Evolutionary conservation across 2,888 invertebrate genomes (phyloP), one percentile per base, ranked within the genome.

Genomic region (Dromius quadrimaculatus): DNA sequence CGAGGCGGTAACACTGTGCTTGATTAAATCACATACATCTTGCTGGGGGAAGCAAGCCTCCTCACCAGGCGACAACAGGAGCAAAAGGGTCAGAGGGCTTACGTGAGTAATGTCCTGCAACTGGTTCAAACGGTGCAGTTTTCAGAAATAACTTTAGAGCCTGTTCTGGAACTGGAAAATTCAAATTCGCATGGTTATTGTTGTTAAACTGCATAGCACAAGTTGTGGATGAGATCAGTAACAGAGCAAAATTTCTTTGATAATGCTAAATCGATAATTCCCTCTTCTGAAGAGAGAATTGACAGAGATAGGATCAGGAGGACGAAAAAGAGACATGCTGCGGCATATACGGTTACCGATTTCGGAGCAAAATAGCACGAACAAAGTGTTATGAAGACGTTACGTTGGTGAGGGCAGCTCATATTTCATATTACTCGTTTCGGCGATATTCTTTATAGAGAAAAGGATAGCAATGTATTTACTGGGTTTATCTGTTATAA

Each of bases 11-110:
- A 72, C 74, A 74, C 73, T 72, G 74, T 59, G 75, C 74, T 74
- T 75, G 75, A 76, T 75, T 75, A 76, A 76, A 76, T 76, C 74
- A 75, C 74, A 75, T 74, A 74, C 72, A 74, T 73, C 74, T 74
- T 75, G 71, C 73, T 74, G 72, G 72, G 45, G 73, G n/a, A 19
- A 38, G 19, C 41, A 4, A 41, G 45, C 32, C 54, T 11, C 54
- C 54, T 28, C 23, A n/a, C n/a, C 28, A 6, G 23, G 28, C 22
- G 28, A 54, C 15, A 19, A 19, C 43, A 50, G 13, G 28, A 19
- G 50, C 34, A 32, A 11, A 15, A 17, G 32, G 34, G 9, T 17
- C 3, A 19, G 32, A 19, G 34, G 47, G 47, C 34, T 32, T 9
- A 11, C 36, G 11, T 54, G 54, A 54, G 50, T 50, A 65, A 65